Base-by-base conservation (phyloP, 1,140 invertebrate genomes). In the Callitettix versicolor region DNA sequence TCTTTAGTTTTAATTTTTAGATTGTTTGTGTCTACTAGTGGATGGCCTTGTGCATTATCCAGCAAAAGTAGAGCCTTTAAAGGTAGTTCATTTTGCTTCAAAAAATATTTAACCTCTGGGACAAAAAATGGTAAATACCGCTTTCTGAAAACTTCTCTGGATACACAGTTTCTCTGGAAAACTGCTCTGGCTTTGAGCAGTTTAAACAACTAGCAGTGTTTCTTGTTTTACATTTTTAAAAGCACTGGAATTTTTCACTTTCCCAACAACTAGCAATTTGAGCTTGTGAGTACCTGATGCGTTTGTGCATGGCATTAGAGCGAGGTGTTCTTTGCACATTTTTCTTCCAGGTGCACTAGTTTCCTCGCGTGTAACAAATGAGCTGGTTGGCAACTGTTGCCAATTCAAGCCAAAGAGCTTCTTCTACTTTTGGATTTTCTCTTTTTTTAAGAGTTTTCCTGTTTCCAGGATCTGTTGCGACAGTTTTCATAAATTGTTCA, bases 391-490 rank as follows among this genome's bases (percentile, higher is more conserved):
- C 30, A 71, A 58, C 50, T 59, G 56, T 63, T 65, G 67, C 65
- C 64, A 71, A 62, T 59, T 65, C 14, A 71, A 56, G 18, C 62
- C 65, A n/a, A n/a, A n/a, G n/a, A n/a, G n/a, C n/a, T n/a, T n/a
- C n/a, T n/a, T n/a, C n/a, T n/a, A n/a, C n/a, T n/a, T n/a, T n/a
- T n/a, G n/a, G n/a, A n/a, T n/a, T n/a, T n/a, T n/a, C n/a, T n/a
- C n/a, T n/a, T n/a, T n/a, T n/a, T n/a, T n/a, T n/a, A n/a, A n/a
- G n/a, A n/a, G n/a, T n/a, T n/a, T n/a, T n/a, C n/a, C n/a, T n/a
- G n/a, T n/a, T n/a, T n/a, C n/a, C n/a, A n/a, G n/a, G n/a, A n/a
- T n/a, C n/a, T n/a, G n/a, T n/a, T n/a, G n/a, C n/a, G n/a, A n/a
- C n/a, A n/a, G n/a, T n/a, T n/a, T n/a, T n/a, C n/a, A n/a, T n/a